Percentiles rank a stretch among this genome's conserved stretches.
phyloP scores from a whole-genome alignment of 2,797 vertebrate genomes.

The Pantherophis vulpinus region DNA sequence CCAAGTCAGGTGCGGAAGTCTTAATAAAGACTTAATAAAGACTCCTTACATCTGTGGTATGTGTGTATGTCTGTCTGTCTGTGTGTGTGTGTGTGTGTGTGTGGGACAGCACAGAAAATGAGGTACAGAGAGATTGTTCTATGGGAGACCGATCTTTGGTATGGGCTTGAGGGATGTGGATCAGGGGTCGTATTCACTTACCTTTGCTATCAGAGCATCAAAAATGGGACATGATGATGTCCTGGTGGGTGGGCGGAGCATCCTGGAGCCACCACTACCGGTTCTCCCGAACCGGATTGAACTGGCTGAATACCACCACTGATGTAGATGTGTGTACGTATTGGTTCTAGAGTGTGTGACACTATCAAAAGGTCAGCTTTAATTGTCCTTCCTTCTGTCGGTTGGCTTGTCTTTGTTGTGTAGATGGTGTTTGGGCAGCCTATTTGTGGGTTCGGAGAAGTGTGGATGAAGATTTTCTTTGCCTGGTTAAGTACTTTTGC shows the following conservation, averaged over 20 bases:
- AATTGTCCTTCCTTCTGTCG: not conserved
- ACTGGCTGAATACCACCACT: too few species aligned
- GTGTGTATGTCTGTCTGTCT: not conserved
- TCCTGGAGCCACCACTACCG: too few species aligned
- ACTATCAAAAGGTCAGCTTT: not conserved
- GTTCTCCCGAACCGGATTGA: too few species aligned
- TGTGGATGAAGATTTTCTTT: not conserved
- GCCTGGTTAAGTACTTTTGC: not conserved
- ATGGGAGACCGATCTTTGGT: not conserved
- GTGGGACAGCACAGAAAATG: not conserved
- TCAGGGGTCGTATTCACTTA: too few species aligned
- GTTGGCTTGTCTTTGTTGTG: not conserved
- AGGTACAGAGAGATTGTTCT: not conserved
- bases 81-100: not conserved
- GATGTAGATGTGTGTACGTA: not conserved
- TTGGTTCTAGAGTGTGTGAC: not conserved
- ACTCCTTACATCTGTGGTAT: not conserved
- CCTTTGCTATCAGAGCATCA: too few species aligned
- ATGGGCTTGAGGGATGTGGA: not conserved
- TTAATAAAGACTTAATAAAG: not conserved
- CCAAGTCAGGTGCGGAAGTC: too few species aligned
- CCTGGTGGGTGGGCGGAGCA: too few species aligned
- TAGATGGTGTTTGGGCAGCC: not conserved
- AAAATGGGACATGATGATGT: too few species aligned
- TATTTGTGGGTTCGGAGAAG: not conserved